A percentile compares a stretch with the other conserved stretches of the same genome.
phyloP scores from a whole-genome alignment of 2,888 invertebrate genomes.

The Pardosa pseudoannulata region DNA sequence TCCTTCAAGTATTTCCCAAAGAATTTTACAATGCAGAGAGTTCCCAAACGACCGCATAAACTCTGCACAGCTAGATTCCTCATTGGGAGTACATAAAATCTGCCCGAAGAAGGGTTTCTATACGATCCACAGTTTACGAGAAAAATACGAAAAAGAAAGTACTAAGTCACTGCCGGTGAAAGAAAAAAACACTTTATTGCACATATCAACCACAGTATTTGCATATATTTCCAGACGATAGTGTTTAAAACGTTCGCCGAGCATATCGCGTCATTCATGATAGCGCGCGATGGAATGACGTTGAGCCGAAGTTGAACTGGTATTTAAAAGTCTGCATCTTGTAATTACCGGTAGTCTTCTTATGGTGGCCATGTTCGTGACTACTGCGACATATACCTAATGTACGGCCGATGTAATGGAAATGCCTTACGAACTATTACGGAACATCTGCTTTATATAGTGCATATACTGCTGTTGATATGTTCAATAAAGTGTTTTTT shows the following conservation, averaged over 20 bases:
- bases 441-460: too few species aligned
- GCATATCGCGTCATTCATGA: too few species aligned
- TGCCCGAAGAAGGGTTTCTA: background rate
- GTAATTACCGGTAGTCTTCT: background rate
- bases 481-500: too few species aligned
- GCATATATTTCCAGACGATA: too few species aligned
- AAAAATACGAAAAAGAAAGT: background rate
- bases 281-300: too few species aligned
- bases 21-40: too few species aligned
- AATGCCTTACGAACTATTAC: background rate
- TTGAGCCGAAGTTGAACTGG: too few species aligned
- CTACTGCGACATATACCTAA: background rate
- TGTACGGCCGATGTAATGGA: slow-evolving; percentile 8
- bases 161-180: background rate
- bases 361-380: background rate
- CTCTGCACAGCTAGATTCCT: background rate
- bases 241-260: too few species aligned
- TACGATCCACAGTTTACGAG: background rate
- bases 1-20: too few species aligned
- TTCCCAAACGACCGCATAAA: background rate
- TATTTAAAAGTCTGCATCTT: background rate
- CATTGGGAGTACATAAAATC: background rate
- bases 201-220: too few species aligned
- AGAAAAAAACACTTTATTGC: background rate
- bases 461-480: too few species aligned